Conservation (phyloP, 1,140 invertebrate species). For the Anastatus disparis region DNA sequence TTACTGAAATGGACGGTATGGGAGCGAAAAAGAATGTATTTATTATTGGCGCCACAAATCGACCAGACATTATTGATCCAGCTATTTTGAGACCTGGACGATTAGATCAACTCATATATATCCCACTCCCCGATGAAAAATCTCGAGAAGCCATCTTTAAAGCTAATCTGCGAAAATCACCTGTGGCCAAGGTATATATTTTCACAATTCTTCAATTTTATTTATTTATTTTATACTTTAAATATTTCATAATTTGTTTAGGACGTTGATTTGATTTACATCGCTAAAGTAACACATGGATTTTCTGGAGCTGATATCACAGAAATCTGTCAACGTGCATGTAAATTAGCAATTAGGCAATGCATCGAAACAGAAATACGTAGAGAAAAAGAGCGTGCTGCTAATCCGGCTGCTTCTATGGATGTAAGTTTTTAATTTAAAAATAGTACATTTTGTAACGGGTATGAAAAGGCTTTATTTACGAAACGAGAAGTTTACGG, state of each 20-base stretch:
- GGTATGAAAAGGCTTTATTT: no score
- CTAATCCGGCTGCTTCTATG: conserved; percentile 85
- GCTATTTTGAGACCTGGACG: conserved; percentile 98
- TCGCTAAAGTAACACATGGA: conserved; percentile 96
- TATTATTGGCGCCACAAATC: conserved; percentile 98
- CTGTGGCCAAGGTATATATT: conserved; percentile 82
- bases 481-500: no score
- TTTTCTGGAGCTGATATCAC: conserved; percentile 99
- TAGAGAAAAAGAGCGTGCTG: conserved; percentile 85
- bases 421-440: conserved; percentile 75
- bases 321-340: conserved; percentile 99
- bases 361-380: conserved; percentile 96
- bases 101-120: conserved; percentile 99
- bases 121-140: conserved; percentile 98
- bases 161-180: conserved; percentile 96
- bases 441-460: no score
- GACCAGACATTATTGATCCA: conserved; percentile 97
- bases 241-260: conserved; percentile 55
- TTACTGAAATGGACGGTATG: conserved; percentile 99
- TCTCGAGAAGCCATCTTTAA: conserved; percentile 95
- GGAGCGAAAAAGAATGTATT: conserved; percentile 99
- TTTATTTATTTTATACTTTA: neutral
- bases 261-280: conserved; percentile 94
- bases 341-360: conserved; percentile 98
- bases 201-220: neutral